phyloP scores from a whole-genome alignment of 2,113 vertebrate genomes.

The Agelaius phoeniceus region DNA sequence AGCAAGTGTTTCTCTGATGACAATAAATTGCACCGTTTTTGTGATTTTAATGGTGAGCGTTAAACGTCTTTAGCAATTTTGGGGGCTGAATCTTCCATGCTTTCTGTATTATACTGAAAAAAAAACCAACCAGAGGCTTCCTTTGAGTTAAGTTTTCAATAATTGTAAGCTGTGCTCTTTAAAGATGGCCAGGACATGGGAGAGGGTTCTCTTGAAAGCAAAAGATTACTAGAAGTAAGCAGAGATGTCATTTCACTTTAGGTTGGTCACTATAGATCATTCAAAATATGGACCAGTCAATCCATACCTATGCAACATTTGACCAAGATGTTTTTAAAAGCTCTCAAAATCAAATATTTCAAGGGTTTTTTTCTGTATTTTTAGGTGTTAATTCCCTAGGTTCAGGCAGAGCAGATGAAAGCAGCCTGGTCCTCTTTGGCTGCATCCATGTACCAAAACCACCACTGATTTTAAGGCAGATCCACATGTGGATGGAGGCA shows the following conservation, averaged over 20 bases:
- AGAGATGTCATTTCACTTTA: background rate
- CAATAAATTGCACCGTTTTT: background rate
- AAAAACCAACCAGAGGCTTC: background rate
- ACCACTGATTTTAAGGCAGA: background rate
- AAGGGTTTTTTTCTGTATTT: background rate
- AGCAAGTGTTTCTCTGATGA: background rate
- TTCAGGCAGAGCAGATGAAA: background rate
- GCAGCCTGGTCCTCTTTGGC: background rate
- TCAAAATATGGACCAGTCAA: background rate
- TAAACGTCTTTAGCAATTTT: background rate
- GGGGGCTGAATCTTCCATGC: background rate
- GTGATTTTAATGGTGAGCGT: background rate
- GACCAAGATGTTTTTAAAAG: background rate
- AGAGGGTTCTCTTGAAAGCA: background rate
- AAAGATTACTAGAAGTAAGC: background rate
- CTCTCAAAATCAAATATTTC: background rate
- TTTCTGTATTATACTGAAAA: background rate
- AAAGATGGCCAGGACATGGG: background rate
- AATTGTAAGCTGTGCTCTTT: background rate
- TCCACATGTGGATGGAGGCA: fast-evolving
- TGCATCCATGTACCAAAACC: background rate
- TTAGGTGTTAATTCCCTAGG: background rate
- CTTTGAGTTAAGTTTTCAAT: background rate
- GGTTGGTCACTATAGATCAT: fast-evolving
- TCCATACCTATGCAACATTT: background rate